Percentiles rank a stretch among this genome's conserved stretches.
These are phyloP conservation scores for human (Homo sapiens) DNA, from an alignment of 2,113 vertebrate species.

Conservation along the genomic window GRCh38 chr14:94420501-94421000, in stretches of 20 bases:
- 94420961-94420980: background rate
- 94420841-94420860: background rate
- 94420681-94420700: background rate
- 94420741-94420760: background rate
- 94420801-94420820: too few relatives aligned
- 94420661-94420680: background rate
- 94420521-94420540: background rate
- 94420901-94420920: background rate
- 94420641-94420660: fast-evolving
- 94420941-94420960: background rate
- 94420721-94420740: background rate
- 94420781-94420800: background rate
- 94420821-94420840: background rate
- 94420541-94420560: background rate
- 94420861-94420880: background rate
- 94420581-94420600: background rate
- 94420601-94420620: too few relatives aligned
- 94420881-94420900: background rate
- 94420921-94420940: background rate
- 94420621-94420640: background rate
- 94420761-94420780: background rate
- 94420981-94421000: background rate
- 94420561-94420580: background rate
- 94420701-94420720: background rate
- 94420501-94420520: background rate